phyloP scores from a whole-genome alignment of 2,888 invertebrate species.

The Sylvicola fuscatus region DNA sequence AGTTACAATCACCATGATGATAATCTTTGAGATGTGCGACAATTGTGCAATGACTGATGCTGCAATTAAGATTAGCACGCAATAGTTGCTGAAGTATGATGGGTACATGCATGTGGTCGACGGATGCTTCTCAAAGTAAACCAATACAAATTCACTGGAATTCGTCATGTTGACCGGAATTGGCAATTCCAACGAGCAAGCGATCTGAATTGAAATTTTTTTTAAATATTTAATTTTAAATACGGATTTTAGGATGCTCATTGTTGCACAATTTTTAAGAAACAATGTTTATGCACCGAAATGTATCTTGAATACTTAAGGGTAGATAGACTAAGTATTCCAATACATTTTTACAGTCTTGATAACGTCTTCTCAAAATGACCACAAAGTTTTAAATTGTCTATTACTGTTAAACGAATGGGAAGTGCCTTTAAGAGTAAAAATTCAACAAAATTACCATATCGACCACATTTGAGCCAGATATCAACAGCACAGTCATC shows the following conservation, averaged over 20 bases:
- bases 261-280: too few relatives aligned
- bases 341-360: too few relatives aligned
- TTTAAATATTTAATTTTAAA: too few relatives aligned
- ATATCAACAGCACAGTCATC: constrained; percentile 32
- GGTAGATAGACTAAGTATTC: too few relatives aligned
- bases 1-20: constrained; percentile 39
- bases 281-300: too few relatives aligned
- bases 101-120: constrained; percentile 38
- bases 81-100: constrained; percentile 51
- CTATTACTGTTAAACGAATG: too few relatives aligned
- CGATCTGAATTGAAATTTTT: constrained; percentile 4
- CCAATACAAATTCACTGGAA: neutral
- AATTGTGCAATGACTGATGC: constrained; percentile 50
- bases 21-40: constrained; percentile 44
- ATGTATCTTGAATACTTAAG: too few relatives aligned
- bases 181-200: constrained; percentile 1
- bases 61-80: constrained; percentile 44
- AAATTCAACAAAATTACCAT: constrained; percentile 27
- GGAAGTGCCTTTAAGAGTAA: too few relatives aligned
- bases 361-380: too few relatives aligned
- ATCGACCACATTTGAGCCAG: constrained; percentile 35
- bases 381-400: too few relatives aligned
- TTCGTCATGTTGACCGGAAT: neutral
- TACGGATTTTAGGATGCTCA: too few relatives aligned
- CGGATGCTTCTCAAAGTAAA: constrained; percentile 12